Evolutionary conservation across 2,113 vertebrate species (phyloP), one percentile per base, ranked within the genome.

Genomic region (Gallinago media): DNA sequence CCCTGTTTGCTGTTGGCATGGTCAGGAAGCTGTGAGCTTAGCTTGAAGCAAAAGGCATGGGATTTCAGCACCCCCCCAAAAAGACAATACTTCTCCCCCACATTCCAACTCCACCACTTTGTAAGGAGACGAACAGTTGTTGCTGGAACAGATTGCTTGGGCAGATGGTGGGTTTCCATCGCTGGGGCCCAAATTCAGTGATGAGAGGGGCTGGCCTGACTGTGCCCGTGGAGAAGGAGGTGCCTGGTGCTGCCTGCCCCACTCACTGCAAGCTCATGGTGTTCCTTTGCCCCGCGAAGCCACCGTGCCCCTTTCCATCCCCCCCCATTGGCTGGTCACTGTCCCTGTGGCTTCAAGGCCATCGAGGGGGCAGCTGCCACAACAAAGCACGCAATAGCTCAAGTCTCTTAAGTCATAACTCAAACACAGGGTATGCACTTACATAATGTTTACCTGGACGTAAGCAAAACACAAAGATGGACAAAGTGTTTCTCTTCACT

Each of bases 341-440:
- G 90, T n/a, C 66, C 42, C 50, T 44, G 36, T 25, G 67, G 82
- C 62, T 92, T 56, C 94, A 95, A 94, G 85, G 95, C 82, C 88
- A 15, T 46, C 46, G 7, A 25, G 27, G 68, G 81, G 29, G 54
- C 85, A 73, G 42, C 49, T 93, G 59, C 85, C 55, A 27, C 18
- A 34, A 54, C 89, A 79, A 32, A 54, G 20, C 66, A 47, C 17
- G 73, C 89, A 85, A 82, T n/a, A 76, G 46, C 67, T 89, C 32
- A 13, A 73, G 67, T 79, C 54, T 81, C 84, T 87, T 84, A 95
- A 84, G 62, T 91, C 27, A 11, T 61, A 94, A 65, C 78, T 80
- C 85, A 94, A 96, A 95, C 85, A 91, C 31, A 29, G 68, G 29
- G 31, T 27, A 49, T 32, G 44, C 52, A 50, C n/a, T 89, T 92